Evolutionary conservation across 2,113 vertebrate species (phyloP), one percentile per base, ranked within the genome.

Genomic region (Takifugu bimaculatus): DNA sequence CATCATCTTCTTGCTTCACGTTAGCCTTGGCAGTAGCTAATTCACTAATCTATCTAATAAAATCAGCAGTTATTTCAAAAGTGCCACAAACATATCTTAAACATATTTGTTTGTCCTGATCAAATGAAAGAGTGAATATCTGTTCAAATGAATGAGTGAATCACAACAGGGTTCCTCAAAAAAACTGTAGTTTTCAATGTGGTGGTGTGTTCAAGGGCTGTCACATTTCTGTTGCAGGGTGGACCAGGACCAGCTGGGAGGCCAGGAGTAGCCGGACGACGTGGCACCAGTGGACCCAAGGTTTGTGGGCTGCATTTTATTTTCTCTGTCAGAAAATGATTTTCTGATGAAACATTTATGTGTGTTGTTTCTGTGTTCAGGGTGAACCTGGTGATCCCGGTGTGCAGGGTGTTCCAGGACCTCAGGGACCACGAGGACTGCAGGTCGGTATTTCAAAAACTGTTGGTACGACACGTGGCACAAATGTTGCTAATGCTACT

Each of bases 331-430:
- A 14, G 20, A 20, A 49, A 26, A 20, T 50, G 43, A 9, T 32
- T 32, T 11, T 35, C 4, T 20, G 20, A 20, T 13, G 42, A 43
- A 13, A 6, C 42, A 43, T 9, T 43, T 10, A 11, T 7, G 1
- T 0, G 0, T 47, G 27, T n/a, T 29, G 45, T 69, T 20, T 39
- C 28, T 25, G 12, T 61, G 32, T 61, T 82, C 70, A 96, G 94
- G 94, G 94, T 57, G 93, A 94, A 62, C 63, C 72, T 54, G 93
- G 94, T 68, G 90, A 89, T 13, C 15, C 56, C 3, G 94, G 93
- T 54, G 72, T 26, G 13, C 81, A 78, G 57, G 94, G 94, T 4
- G 27, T 4, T 1, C 4, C 0, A 20, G 93, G 95, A 63, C 56
- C 65, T 3, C 26, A 6, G 50, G 96, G 94, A 60, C 27, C 52